These are phyloP conservation scores for Pristionchus entomophagus DNA, from an alignment of 2,888 invertebrate species.

Conservation along the genomic window DNA sequence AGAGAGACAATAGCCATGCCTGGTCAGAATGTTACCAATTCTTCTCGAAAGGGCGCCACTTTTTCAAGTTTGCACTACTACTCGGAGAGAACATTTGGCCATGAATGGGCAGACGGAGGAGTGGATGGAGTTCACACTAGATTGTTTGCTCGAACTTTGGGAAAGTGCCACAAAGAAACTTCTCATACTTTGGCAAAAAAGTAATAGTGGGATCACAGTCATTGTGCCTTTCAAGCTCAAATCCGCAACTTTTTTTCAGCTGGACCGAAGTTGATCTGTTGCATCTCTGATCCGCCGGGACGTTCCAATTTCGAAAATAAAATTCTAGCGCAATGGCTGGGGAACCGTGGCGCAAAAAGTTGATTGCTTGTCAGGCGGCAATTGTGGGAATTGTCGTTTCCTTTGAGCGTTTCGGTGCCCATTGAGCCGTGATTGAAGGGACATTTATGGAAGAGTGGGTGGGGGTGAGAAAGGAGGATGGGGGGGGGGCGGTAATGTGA, in stretches of 20 bases:
- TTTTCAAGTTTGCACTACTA: neutral
- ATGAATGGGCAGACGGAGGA: neutral
- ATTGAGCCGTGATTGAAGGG: conserved; percentile 27
- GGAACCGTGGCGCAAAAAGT: conserved; percentile 3
- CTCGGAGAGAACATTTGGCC: neutral
- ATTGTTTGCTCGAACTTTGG: neutral
- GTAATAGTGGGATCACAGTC: no score
- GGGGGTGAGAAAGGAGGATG: neutral
- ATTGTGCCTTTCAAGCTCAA: no score
- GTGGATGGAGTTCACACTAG: neutral
- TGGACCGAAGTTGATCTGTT: neutral
- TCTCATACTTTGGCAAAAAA: neutral
- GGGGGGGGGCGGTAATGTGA: neutral
- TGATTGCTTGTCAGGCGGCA: conserved; percentile 20
- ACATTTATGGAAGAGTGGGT: neutral
- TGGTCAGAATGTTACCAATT: neutral
- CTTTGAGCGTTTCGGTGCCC: neutral
- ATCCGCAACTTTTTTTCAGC: no score
- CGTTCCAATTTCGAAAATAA: neutral
- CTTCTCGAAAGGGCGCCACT: neutral
- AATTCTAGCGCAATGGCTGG: neutral
- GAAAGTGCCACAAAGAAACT: no score
- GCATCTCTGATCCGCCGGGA: neutral
- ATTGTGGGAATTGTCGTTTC: neutral
- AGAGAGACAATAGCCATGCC: no score